Percentiles rank a stretch among this genome's conserved stretches.
Conservation (phyloP, 2,113 vertebrate species). For the Thermophis baileyi region DNA sequence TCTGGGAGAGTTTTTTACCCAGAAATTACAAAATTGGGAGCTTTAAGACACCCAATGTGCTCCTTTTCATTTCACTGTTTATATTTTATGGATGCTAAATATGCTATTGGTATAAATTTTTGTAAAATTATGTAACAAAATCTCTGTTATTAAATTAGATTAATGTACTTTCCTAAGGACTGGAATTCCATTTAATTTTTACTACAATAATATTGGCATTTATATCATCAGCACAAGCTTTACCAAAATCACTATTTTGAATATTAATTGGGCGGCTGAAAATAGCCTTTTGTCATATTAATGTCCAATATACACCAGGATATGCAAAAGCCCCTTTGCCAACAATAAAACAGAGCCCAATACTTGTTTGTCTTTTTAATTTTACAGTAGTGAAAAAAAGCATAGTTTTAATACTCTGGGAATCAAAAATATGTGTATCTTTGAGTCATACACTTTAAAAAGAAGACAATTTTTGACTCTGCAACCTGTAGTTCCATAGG, state of each 20-base stretch:
- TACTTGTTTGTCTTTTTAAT: neutral
- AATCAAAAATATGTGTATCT: neutral
- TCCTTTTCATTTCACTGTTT: neutral
- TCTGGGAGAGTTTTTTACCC: constrained; percentile 7
- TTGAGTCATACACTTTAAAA: neutral
- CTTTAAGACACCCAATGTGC: constrained; percentile 15
- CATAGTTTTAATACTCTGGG: neutral
- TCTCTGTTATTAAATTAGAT: constrained; percentile 23
- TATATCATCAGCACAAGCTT: constrained; percentile 18
- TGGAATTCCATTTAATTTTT: constrained; percentile 6
- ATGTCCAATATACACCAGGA: neutral
- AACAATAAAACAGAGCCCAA: neutral
- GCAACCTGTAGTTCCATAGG: constrained; percentile 19
- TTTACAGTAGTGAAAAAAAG: neutral
- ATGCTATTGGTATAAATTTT: constrained; percentile 3
- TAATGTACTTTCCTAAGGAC: neutral
- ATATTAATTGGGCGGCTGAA: neutral
- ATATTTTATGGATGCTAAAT: constrained; percentile 21
- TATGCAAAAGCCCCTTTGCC: neutral
- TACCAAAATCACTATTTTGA: constrained; percentile 23
- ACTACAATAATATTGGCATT: neutral
- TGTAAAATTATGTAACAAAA: neutral
- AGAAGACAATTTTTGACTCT: constrained; percentile 15
- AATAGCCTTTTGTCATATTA: neutral
- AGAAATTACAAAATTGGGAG: constrained; percentile 33